Base-by-base conservation (phyloP, 2,113 vertebrate genomes). In the Microcebus jonahi region DNA sequence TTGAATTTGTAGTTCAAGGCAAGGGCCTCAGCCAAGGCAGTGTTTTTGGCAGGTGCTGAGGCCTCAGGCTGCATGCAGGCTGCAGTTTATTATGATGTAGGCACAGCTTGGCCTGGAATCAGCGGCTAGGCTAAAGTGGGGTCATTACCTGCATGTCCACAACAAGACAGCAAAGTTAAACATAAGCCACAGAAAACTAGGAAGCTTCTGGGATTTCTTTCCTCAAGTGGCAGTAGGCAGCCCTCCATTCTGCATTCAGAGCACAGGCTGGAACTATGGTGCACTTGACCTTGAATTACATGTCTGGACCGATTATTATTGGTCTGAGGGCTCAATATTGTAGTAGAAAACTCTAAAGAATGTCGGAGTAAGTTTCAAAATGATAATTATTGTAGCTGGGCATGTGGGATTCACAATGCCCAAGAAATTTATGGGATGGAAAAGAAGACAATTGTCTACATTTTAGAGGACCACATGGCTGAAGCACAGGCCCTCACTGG, bases 1-100 rank as follows among this genome's bases (percentile, higher is more conserved):
- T 97, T 94, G 61, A 95, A 48, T 12, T 91, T 92, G 18, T 29
- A 88, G 34, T 42, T 14, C 63, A 77, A 96, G 4, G 42, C n/a
- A n/a, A 97, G n/a, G 36, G 7, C 29, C 36, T 88, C 29, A 65
- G 29, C 36, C 81, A 95, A 70, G 34, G 23, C 84, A 75, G 50
- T 23, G 65, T 21, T 63, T 77, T 21, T 82, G 36, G 87, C 96
- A 93, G 92, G 31, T 68, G 63, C 63, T 53, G 9, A 68, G 59
- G 31, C 80, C 57, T 85, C 23, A 7, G 39, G 25, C 68, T 25
- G 7, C 68, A 85, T 20, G 5, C 68, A 85, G 34, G 50, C 34
- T 76, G 8, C 27, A 55, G 59, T 59, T 94, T 65, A 91, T 55
- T 25, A 14, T 5, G 10, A 14, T 31, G 57, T 57, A 36, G 55